Base-by-base conservation (phyloP, 1,140 invertebrate species). In the Aphelenchoides fujianensis region DNA sequence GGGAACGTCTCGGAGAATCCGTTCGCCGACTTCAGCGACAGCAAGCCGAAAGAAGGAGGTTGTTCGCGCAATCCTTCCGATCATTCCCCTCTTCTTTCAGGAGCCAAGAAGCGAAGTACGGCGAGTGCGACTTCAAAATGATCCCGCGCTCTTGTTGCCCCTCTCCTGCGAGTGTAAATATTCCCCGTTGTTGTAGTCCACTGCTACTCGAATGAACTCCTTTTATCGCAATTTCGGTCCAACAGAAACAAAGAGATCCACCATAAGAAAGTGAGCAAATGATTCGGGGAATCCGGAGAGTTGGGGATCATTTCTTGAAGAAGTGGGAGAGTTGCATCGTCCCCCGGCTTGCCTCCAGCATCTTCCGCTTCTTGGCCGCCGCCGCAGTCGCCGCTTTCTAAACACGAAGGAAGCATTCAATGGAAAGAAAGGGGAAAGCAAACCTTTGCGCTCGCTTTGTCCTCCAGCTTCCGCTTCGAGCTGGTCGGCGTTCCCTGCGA, bases 1-100 rank as follows among this genome's bases (percentile, higher is more conserved):
- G 19, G 5, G 19, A 59, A 59, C 5, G 5, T 59, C 27, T 7
- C 5, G 28, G 55, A 59, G 55, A 59, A 59, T 59, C 55, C 55
- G 55, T 59, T 59, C 34, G 19, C 27, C 23, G 55, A 59, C 55
- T 59, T 59, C 41, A 12, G 41, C 41, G 41, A 12, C 41, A 48
- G 12, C 41, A 12, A 23, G 41, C 41, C 12, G 23, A 23, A 48
- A 12, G 23, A 48, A 48, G 12, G 41, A 48, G 41, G 41, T 48
- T 48, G 23, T 12, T 48, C 41, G 23, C 12, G 12, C 23, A 48
- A 48, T n/a, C n/a, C n/a, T n/a, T n/a, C n/a, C n/a, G n/a, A n/a
- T n/a, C n/a, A n/a, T n/a, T 48, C 12, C 12, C 23, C 41, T 12
- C 23, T 48, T 12, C 12, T 5, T 59, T 59, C 34, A 59, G 55